Base-by-base conservation (phyloP, 2,888 invertebrate genomes). In the Candidula unifasciata region DNA sequence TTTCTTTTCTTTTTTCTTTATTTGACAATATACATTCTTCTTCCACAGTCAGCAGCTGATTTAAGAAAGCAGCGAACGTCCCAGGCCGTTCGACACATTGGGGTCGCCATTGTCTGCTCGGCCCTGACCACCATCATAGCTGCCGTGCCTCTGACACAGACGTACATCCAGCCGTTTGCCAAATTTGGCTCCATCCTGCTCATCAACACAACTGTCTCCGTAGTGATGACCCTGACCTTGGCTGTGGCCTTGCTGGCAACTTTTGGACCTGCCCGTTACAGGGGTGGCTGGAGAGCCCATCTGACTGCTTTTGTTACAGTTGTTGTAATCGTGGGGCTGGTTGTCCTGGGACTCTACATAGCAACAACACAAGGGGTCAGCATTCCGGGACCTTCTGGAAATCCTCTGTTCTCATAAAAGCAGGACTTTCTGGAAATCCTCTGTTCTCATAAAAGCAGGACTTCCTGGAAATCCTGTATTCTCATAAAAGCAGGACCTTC, bases 141-240 rank as follows among this genome's bases (percentile, higher is more conserved):
- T 24, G 91, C 93, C 13, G 88, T 93, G 13, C 93, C 93, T 0
- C 89, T 93, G 13, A 92, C 92, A 0, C 91, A 91, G 87, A 91
- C 92, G 16, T 89, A 88, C 73, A 92, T 93, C 77, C 90, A 90
- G 80, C 93, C 93, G 5, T 93, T 93, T 83, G 88, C 92, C 79
- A 91, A 92, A 83, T 93, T 93, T 88, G 93, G 93, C 27, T 87
- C 90, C 84, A 93, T 93, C 83, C 88, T 93, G n/a, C 91, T 92
- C 64, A 92, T 93, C 85, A 93, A 92, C 88, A 92, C 92, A 2
- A 87, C 90, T 13, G 90, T 93, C 24, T 90, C 92, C 69, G 91
- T 93, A 80, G 54, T 92, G 30, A 92, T 91, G 86, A 90, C 92
- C 3, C 87, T 93, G 44, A 91, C 92, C 21, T 89, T 91, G 24